These are phyloP conservation scores for Carcinoscorpius rotundicauda DNA, from an alignment of 1,140 invertebrate genomes.

Conservation along the genomic window DNA sequence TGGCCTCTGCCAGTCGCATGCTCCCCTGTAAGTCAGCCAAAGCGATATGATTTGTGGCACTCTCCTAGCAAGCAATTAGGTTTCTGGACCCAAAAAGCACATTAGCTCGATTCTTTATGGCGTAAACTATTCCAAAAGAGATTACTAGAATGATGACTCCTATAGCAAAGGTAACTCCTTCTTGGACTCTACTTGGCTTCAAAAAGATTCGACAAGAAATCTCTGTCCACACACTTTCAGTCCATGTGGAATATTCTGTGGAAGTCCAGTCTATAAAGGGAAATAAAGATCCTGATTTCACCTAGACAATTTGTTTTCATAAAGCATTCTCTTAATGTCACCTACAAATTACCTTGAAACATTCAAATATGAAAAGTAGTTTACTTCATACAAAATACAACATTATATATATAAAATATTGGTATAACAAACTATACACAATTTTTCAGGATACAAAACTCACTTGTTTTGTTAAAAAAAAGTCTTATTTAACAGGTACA, in stretches of 20 bases:
- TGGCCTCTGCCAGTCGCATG: background rate
- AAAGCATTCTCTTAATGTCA: too few relatives aligned
- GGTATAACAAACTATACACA: too few relatives aligned
- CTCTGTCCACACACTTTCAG: constrained; percentile 71
- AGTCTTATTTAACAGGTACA: too few relatives aligned
- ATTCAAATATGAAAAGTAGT: too few relatives aligned
- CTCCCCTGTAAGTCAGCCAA: constrained; percentile 17
- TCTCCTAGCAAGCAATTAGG: constrained; percentile 19
- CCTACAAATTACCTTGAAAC: too few relatives aligned
- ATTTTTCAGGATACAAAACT: too few relatives aligned
- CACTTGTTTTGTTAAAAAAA: too few relatives aligned
- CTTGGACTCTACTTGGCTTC: constrained; percentile 50
- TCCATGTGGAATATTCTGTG: constrained; percentile 73
- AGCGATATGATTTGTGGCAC: constrained; percentile 24
- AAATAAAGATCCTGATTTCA: too few relatives aligned
- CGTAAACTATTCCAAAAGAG: constrained; percentile 54
- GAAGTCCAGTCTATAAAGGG: constrained; percentile 59
- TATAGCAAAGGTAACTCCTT: constrained; percentile 47
- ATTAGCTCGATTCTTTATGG: constrained; percentile 48
- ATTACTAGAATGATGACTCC: constrained; percentile 48
- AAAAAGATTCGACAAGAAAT: constrained; percentile 67
- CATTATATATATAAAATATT: too few relatives aligned
- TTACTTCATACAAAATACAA: too few relatives aligned
- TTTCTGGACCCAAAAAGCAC: constrained; percentile 41
- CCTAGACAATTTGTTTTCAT: too few relatives aligned